phyloP scores from a whole-genome alignment of 2,888 invertebrate genomes.

The Eurois occulta region DNA sequence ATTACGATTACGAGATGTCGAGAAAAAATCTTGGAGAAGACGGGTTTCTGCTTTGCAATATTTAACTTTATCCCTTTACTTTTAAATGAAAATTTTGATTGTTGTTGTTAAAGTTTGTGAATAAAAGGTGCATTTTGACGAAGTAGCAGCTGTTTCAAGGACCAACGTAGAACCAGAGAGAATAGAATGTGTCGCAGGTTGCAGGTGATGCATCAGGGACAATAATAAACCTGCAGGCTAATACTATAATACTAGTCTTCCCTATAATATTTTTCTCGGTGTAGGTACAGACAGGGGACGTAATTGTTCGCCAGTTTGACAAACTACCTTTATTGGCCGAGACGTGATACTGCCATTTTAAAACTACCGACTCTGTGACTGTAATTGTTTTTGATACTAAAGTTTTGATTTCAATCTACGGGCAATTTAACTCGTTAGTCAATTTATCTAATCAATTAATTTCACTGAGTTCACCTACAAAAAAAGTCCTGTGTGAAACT shows the following conservation, averaged over 20 bases:
- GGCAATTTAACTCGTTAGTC: not conserved
- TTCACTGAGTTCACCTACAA: not conserved
- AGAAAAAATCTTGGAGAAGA: slow-evolving; percentile 23
- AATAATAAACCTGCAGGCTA: slow-evolving; percentile 12
- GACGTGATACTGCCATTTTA: not conserved
- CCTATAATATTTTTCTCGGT: not conserved
- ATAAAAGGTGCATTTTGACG: slow-evolving; percentile 32
- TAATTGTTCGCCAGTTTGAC: not conserved
- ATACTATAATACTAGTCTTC: not conserved
- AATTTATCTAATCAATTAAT: not conserved
- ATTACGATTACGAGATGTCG: slow-evolving; percentile 31
- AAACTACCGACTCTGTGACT: not conserved
- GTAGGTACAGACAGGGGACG: not conserved
- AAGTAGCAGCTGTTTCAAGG: slow-evolving; percentile 57
- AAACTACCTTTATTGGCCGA: not conserved
- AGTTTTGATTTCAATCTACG: not conserved
- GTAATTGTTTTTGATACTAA: not conserved
- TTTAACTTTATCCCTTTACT: slow-evolving; percentile 15
- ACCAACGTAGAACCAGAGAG: slow-evolving; percentile 51
- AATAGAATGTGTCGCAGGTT: slow-evolving; percentile 27
- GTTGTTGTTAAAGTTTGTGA: slow-evolving; percentile 20
- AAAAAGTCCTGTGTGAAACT: not conserved
- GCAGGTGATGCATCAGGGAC: slow-evolving; percentile 34
- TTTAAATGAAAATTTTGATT: slow-evolving; percentile 16
- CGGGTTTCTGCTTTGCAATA: slow-evolving; percentile 8